Conservation (phyloP, 2,797 vertebrate genomes). For the Salarias fasciatus region DNA sequence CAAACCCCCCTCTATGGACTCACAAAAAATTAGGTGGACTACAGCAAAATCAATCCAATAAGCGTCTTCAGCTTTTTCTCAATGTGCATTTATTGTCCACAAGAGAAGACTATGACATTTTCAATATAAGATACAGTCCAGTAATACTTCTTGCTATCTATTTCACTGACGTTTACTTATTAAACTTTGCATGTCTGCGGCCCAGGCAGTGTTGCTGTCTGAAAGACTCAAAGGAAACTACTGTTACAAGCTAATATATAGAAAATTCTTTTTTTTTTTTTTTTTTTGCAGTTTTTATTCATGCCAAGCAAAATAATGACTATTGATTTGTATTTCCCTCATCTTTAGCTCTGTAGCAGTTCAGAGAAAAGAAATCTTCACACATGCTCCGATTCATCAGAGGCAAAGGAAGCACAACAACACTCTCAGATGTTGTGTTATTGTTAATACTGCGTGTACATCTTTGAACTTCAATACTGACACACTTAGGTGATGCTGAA, state of each 20-base stretch:
- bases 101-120: constrained; percentile 17
- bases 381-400: too few relatives aligned
- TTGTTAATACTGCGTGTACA: too few relatives aligned
- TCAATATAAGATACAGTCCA: background rate
- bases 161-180: too few relatives aligned
- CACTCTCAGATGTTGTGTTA: background rate
- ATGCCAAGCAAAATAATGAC: background rate
- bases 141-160: background rate
- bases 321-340: background rate
- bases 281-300: background rate
- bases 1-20: constrained; percentile 24
- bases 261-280: background rate
- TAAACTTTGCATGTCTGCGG: background rate
- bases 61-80: constrained; percentile 24
- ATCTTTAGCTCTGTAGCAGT: background rate
- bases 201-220: background rate
- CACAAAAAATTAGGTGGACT: constrained; percentile 17
- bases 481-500: too few relatives aligned
- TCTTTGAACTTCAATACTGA: too few relatives aligned
- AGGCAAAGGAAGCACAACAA: too few relatives aligned
- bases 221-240: too few relatives aligned
- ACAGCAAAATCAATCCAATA: constrained; percentile 30
- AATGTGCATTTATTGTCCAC: constrained; percentile 16
- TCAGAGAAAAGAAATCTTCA: too few relatives aligned
- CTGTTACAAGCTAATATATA: background rate